Base-by-base conservation (phyloP, 2,797 vertebrate species). In the Schizopygopsis malacanthus region DNA sequence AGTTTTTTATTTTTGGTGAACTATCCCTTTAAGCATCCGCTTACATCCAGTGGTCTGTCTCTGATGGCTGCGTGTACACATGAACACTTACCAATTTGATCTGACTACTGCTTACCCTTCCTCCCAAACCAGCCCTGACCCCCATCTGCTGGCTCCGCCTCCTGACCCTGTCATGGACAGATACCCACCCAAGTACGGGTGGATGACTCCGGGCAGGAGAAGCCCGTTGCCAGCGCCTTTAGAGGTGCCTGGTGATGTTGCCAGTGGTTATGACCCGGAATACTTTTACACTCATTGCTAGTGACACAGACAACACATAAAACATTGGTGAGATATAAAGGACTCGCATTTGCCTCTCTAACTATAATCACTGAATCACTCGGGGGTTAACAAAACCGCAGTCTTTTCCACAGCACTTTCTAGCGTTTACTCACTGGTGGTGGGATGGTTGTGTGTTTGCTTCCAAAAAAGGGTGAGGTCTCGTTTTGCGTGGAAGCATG, bases 271-370 rank as follows among this genome's bases (percentile, higher is more conserved):
- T 92, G 92, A 92, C 87, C 92, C 92, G 92, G 90, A 92, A 91
- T 89, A 89, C 94, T 92, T 90, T 90, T 88, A 76, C 85, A 83
- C 83, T 90, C 85, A 88, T 69, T 70, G n/a, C 85, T 94, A 91
- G 91, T 91, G 88, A 91, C 47, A 91, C 91, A 90, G 85, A 81
- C 88, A 88, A 87, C 91, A 90, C 84, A 86, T 90, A 90, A 89
- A 90, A 93, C 92, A 86, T 82, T 92, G 93, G 94, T 95, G 94
- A 94, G 91, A 88, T 90, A 92, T 63, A 91, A 87, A 89, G 80
- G 79, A 63, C 89, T 75, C 86, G 78, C 88, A 45, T 82, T 89
- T 88, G 90, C 7, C 92, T 79, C 73, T 76, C 78, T 88, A 92
- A 92, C 93, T 89, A 87, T 82, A 90, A 91, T 92, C 88, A 84